phyloP scores from a whole-genome alignment of 2,888 invertebrate genomes.

The Cerceris ruficornis region DNA sequence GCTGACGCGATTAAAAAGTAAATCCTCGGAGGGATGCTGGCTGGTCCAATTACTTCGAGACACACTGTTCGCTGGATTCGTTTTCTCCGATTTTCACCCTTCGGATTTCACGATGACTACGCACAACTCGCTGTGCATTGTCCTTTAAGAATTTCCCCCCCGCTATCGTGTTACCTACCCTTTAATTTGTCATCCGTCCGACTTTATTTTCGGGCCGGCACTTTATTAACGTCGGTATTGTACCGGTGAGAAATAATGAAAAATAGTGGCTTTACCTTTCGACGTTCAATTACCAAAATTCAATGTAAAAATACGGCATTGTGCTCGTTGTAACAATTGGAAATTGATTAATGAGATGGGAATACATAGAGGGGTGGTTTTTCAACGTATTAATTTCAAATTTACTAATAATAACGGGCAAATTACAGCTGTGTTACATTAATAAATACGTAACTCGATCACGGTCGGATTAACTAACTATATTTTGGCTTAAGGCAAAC shows the following conservation, averaged over 20 bases:
- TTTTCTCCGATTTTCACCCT: slow-evolving; percentile 40
- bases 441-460: slow-evolving; percentile 24
- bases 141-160: slow-evolving; percentile 34
- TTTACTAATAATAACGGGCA: slow-evolving; percentile 3
- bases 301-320: too few relatives aligned
- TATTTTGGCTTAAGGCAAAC: slow-evolving; percentile 36
- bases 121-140: slow-evolving; percentile 54
- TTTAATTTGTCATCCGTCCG: slow-evolving; percentile 2
- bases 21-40: slow-evolving; percentile 51
- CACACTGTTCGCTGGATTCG: slow-evolving; percentile 52
- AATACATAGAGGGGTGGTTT: too few relatives aligned
- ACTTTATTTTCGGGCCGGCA: slow-evolving; percentile 10
- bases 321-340: too few relatives aligned
- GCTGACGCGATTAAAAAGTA: slow-evolving; percentile 65
- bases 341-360: too few relatives aligned
- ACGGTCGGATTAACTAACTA: slow-evolving; percentile 20
- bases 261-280: not conserved
- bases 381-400: slow-evolving; percentile 2
- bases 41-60: slow-evolving; percentile 68
- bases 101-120: slow-evolving; percentile 27
- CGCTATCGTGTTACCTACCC: not conserved
- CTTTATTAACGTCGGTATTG: slow-evolving; percentile 1
- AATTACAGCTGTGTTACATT: slow-evolving; percentile 11
- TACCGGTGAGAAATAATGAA: not conserved
- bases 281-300: not conserved